phyloP scores from a whole-genome alignment of 2,797 vertebrate genomes.

The Meriones psammophilus region DNA sequence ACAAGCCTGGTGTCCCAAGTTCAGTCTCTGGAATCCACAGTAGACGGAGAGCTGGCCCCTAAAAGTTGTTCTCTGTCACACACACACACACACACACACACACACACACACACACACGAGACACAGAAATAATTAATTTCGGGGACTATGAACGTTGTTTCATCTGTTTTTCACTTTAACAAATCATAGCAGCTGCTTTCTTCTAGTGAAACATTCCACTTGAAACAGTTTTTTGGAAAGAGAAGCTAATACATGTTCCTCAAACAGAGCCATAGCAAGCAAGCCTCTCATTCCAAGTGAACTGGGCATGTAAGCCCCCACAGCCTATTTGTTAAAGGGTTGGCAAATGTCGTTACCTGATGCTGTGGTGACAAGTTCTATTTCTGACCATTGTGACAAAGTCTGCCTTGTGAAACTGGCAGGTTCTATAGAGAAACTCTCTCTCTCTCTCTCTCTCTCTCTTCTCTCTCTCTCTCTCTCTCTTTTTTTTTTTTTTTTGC shows the following conservation, averaged over 20 bases:
- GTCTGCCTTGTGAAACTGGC: conserved; percentile 46
- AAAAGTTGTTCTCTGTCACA: not conserved
- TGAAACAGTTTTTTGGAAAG: not conserved
- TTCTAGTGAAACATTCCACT: conserved; percentile 44
- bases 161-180: conserved; percentile 44
- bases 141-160: conserved; percentile 4
- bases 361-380: conserved; percentile 60
- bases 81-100: not conserved
- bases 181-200: conserved; percentile 46
- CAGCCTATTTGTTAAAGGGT: not conserved
- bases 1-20: not conserved
- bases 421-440: conserved; percentile 61
- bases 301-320: conserved; percentile 9
- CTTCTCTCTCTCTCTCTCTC: no score
- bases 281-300: conserved; percentile 12
- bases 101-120: not conserved
- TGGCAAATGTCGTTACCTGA: conserved; percentile 23
- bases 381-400: conserved; percentile 74
- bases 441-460: not conserved
- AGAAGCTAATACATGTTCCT: not conserved
- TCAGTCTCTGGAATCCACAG: not conserved
- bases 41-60: not conserved
- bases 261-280: conserved; percentile 51
- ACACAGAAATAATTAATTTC: not conserved
- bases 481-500: not conserved